Base-by-base conservation (phyloP, 2,113 vertebrate genomes). In the Muntiacus reevesi region DNA sequence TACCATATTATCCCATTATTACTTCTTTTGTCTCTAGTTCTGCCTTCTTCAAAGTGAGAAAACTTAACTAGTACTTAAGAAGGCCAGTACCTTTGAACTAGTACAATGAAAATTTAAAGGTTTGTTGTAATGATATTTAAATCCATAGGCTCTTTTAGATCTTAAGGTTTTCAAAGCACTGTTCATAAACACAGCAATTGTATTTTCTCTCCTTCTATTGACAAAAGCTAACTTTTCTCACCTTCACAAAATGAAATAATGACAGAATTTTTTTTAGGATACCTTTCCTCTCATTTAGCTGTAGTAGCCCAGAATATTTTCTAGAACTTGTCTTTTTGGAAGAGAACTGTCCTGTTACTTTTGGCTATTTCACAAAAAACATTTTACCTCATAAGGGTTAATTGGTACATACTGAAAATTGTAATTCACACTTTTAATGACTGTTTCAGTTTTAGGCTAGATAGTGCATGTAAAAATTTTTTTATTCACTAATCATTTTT, bases 41-140 rank as follows among this genome's bases (percentile, higher is more conserved):
- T 96, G 60, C 21, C 30, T 89, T 95, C 76, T 95, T 87, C 95
- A 93, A 94, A 82, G 15, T 87, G 55, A 92, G 83, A 96, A 92
- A 54, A 43, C 23, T 95, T 84, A 92, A 21, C 43, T 95, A 47
- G 45, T 88, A 43, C 27, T 96, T 79, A 89, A 76, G 91, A 96
- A 95, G 40, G 33, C 67, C n/a, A 83, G 23, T 91, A 59, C 14
- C 30, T 96, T 96, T 79, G 52, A 98, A 82, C 54, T 96, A 90
- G 36, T 92, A 79, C 25, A 91, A 19, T 54, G 8, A 9, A 57
- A 64, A 87, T 93, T 33, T 92, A 83, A 91, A 87, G 87, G n/a
- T 89, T 96, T 94, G 64, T 40, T 89, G 0, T 86, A 91, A 59
- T 1, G 60, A 23, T 90, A 47, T 95, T 96, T 92, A 60, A 59